Conservation (phyloP, 2,888 invertebrate species). For the Leptodirus hochenwartii region DNA sequence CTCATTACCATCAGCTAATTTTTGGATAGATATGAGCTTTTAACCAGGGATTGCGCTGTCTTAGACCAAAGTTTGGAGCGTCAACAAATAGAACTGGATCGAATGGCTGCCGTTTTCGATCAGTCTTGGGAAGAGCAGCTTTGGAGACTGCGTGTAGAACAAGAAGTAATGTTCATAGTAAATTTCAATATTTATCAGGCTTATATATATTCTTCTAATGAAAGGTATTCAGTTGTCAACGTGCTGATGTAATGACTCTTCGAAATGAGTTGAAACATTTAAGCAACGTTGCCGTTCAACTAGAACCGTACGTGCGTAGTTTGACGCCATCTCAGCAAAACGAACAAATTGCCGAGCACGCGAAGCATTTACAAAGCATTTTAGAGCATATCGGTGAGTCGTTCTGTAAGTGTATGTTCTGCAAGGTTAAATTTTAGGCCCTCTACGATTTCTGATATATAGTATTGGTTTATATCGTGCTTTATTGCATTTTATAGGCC, state of each 20-base stretch:
- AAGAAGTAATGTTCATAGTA: too few species aligned
- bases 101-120: slow-evolving; percentile 38
- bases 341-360: slow-evolving; percentile 23
- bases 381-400: slow-evolving; percentile 33
- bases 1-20: too few species aligned
- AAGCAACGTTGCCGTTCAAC: slow-evolving; percentile 39
- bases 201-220: too few species aligned
- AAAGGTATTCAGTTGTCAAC: slow-evolving; percentile 32
- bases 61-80: slow-evolving; percentile 41
- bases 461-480: neutral
- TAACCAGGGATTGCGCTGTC: slow-evolving; percentile 36
- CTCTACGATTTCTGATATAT: too few species aligned
- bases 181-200: too few species aligned
- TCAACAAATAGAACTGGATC: slow-evolving; percentile 40
- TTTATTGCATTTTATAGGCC: slow-evolving; percentile 11
- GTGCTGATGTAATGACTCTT: slow-evolving; percentile 44
- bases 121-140: slow-evolving; percentile 55
- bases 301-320: slow-evolving; percentile 46
- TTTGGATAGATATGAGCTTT: slow-evolving; percentile 34
- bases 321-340: slow-evolving; percentile 23
- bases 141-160: slow-evolving; percentile 49
- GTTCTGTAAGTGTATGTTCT: too few species aligned
- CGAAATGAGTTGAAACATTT: slow-evolving; percentile 46
- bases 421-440: too few species aligned
- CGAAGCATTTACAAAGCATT: slow-evolving; percentile 32